phyloP scores from a whole-genome alignment of 2,113 vertebrate genomes.

The Syngnathus typhle region DNA sequence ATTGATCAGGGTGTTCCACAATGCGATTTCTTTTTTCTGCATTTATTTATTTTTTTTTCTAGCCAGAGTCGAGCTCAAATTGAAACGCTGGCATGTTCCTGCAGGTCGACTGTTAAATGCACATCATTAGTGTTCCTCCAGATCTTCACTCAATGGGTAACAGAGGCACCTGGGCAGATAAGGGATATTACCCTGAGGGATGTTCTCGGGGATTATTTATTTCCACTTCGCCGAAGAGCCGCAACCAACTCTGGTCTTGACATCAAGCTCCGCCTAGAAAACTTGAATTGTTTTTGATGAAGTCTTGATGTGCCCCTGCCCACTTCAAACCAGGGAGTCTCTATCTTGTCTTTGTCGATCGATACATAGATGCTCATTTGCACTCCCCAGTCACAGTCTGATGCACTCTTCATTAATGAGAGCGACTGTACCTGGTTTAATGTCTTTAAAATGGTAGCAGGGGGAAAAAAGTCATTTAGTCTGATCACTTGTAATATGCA shows the following conservation, averaged over 20 bases:
- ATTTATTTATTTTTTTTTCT: not conserved
- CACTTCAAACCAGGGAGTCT: not conserved
- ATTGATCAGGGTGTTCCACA: constrained; percentile 51
- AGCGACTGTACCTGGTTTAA: constrained; percentile 15
- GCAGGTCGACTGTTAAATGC: constrained; percentile 58
- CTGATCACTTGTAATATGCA: constrained; percentile 10
- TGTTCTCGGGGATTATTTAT: constrained; percentile 29
- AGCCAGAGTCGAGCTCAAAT: constrained; percentile 37
- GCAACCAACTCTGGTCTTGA: not conserved
- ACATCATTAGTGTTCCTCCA: constrained; percentile 48
- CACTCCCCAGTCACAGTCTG: constrained; percentile 33
- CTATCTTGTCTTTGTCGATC: not conserved
- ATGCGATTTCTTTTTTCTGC: not conserved
- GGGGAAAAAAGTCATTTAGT: constrained; percentile 3
- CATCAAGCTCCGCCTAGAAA: not conserved
- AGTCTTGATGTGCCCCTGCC: not conserved
- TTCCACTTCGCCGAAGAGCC: constrained; percentile 12
- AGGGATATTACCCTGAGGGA: constrained; percentile 40
- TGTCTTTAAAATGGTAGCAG: constrained; percentile 13
- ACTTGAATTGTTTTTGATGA: constrained; percentile 4
- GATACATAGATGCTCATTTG: constrained; percentile 26
- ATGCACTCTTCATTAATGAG: constrained; percentile 33
- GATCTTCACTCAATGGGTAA: constrained; percentile 40
- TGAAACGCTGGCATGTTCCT: constrained; percentile 36
- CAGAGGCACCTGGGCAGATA: constrained; percentile 26